These are phyloP conservation scores for Aldabrachelys gigantea DNA, from an alignment of 2,113 vertebrate species.

Conservation along the genomic window DNA sequence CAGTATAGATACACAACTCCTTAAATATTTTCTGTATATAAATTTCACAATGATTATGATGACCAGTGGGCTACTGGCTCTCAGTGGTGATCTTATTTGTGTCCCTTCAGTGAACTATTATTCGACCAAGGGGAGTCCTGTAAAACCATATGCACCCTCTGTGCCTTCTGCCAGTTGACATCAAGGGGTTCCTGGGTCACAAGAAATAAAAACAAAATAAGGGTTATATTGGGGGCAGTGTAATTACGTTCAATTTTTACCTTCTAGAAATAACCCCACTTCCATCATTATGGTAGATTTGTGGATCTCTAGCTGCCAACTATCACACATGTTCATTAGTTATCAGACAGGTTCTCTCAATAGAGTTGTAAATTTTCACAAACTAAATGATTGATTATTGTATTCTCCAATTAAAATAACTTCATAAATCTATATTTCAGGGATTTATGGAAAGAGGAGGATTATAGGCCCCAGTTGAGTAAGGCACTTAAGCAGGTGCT, in stretches of 20 bases:
- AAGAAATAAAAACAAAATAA: background rate
- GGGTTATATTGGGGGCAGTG: background rate
- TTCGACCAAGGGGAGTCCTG: background rate
- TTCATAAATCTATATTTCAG: background rate
- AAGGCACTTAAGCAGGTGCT: background rate
- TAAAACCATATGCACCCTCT: background rate
- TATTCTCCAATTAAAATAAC: background rate
- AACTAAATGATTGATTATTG: background rate
- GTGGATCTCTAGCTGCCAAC: background rate
- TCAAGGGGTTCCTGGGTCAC: background rate
- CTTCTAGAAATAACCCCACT: background rate
- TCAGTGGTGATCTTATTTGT: background rate
- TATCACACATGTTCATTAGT: background rate
- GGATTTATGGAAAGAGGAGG: background rate
- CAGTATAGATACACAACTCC: background rate
- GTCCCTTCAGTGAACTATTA: background rate
- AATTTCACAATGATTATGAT: background rate
- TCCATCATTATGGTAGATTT: background rate
- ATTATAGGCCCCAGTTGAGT: background rate
- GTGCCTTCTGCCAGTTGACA: background rate
- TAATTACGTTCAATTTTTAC: background rate
- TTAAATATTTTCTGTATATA: background rate
- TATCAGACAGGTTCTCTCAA: background rate
- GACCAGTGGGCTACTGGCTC: background rate
- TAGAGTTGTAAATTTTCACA: background rate